Evolutionary conservation across 2,888 invertebrate genomes (phyloP), one percentile per base, ranked within the genome.

Genomic region (Antheraea assamensis): DNA sequence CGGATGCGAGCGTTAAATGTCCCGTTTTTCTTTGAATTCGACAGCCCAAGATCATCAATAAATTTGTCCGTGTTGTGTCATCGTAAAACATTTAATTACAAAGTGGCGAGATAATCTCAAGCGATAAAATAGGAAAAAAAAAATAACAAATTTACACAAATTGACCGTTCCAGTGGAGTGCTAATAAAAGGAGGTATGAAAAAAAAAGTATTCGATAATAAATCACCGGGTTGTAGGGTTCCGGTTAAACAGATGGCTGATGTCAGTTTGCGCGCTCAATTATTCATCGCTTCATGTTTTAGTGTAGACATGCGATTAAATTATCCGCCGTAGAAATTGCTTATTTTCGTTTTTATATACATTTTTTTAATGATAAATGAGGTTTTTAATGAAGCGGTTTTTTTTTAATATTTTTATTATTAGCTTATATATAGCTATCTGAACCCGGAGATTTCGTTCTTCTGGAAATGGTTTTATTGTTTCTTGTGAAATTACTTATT

Each of bases 41-140:
- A 78, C 79, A 76, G 76, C 72, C 73, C n/a, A 73, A 24, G 75
- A 79, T 76, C 79, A 80, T 77, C 80, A 79, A 79, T 78, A 75
- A 19, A 61, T 49, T 35, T n/a, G 61, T 52, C 71, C 66, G 75
- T 78, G 79, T 73, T 74, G 71, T 75, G 70, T 73, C 72, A 47
- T 73, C 72, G 76, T 80, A 80, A 42, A 80, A 80, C 76, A 17
- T 75, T 76, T 80, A 80, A 80, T 80, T 80, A 80, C 80, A 72
- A 74, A 79, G 80, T 79, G 77, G 74, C 80, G 77, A 79, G 76
- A 78, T 76, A 77, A 78, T 77, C 75, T 78, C 71, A 75, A 71
- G 74, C 75, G 73, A 73, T 75, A 74, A 76, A 79, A 74, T 71
- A 75, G 77, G 61, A 71, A 71, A 74, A 71, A 71, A 74, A 74